phyloP scores from a whole-genome alignment of 2,888 invertebrate species.

The Apotomis turbidana region DNA sequence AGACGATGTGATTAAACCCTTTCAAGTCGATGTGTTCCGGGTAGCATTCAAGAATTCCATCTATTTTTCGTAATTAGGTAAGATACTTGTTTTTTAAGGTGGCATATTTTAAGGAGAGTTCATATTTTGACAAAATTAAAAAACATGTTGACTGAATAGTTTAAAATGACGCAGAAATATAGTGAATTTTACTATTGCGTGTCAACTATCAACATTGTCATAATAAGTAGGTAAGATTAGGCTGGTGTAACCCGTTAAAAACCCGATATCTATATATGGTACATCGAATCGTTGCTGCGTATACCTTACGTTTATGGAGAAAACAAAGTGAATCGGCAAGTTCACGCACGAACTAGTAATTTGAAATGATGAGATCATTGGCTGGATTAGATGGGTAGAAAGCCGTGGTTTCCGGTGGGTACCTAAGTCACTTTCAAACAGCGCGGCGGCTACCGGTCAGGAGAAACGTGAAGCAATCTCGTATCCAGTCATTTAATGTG shows the following conservation, averaged over 20 bases:
- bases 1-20: conserved; percentile 16
- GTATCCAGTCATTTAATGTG: conserved; percentile 46
- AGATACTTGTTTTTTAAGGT: no score
- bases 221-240: no score
- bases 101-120: no score
- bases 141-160: no score
- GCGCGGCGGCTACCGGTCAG: conserved; percentile 42
- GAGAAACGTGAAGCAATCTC: conserved; percentile 63
- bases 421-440: conserved; percentile 61
- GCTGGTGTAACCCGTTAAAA: neutral
- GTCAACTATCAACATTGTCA: no score
- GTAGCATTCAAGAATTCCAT: conserved; percentile 3
- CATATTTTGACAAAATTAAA: no score
- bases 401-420: conserved; percentile 65
- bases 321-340: conserved; percentile 41
- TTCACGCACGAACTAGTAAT: conserved; percentile 45
- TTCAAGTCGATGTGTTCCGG: conserved; percentile 13
- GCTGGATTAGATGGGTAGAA: conserved; percentile 58
- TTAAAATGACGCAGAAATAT: no score
- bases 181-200: no score
- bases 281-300: neutral
- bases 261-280: no score
- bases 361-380: conserved; percentile 53
- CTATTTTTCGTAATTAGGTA: neutral
- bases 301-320: conserved; percentile 23